A percentile compares a stretch with the other conserved stretches of the same genome.
Conservation (phyloP, 2,888 invertebrate genomes). For the Trichogramma evanescens region DNA sequence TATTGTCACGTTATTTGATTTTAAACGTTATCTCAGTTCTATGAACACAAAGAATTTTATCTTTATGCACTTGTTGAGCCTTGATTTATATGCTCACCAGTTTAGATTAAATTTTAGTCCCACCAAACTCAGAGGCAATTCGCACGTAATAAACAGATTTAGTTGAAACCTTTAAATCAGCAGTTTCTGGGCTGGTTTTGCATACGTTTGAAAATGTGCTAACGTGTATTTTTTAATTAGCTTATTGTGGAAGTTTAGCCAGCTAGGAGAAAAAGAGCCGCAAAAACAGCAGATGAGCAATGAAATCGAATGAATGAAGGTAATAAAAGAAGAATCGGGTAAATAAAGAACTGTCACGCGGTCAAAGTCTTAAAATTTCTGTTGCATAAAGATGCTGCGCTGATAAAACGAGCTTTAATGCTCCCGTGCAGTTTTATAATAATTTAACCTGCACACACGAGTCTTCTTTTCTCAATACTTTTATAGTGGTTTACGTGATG, state of each 20-base stretch:
- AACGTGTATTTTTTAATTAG: conserved; percentile 22
- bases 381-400: conserved; percentile 17
- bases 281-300: conserved; percentile 12
- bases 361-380: conserved; percentile 5
- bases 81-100: too few species aligned
- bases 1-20: too few species aligned
- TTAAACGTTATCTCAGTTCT: too few species aligned
- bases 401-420: conserved; percentile 21
- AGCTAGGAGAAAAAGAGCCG: background rate
- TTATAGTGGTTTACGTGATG: background rate
- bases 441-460: conserved; percentile 9
- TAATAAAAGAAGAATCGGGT: conserved; percentile 16
- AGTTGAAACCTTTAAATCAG: too few species aligned
- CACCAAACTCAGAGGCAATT: too few species aligned
- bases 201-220: conserved; percentile 17
- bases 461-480: conserved; percentile 16
- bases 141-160: too few species aligned
- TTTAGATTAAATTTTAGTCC: too few species aligned
- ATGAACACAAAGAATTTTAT: too few species aligned
- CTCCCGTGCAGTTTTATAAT: conserved; percentile 9
- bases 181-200: background rate
- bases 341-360: conserved; percentile 1
- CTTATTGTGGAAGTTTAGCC: background rate
- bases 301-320: conserved; percentile 18
- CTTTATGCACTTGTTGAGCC: too few species aligned